Base-by-base conservation (phyloP, 53 echinoderm and acorn worm genomes). In the Holothuria leucospilota region DNA sequence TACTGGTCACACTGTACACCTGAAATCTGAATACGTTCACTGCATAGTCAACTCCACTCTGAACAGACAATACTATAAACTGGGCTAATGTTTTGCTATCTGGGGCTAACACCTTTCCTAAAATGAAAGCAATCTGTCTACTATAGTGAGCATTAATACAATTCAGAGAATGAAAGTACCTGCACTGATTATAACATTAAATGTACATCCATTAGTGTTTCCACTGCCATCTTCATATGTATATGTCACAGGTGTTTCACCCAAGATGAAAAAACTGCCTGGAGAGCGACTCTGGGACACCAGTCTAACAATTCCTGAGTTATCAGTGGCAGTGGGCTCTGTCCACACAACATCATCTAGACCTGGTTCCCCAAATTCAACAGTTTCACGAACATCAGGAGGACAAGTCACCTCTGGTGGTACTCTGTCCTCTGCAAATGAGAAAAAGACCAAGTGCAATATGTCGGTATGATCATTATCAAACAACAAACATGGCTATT, bases 281-380 rank as follows among this genome's bases (percentile, higher is more conserved):
- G 92, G 82, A 39, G 60, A 39, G n/a, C 39, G 75, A 67, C 75
- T 74, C 27, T 70, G 69, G 5, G 67, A 24, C 7, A 82, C 82
- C 27, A 68, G 60, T 2, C 15, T 68, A 21, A 68, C 82, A 23
- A 63, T n/a, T 20, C 89, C 92, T n/a, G 92, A 89, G 72, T 89
- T 83, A 58, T 92, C 92, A 5, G 89, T 40, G 14, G 85, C 89
- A 18, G 78, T 86, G 6, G 86, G 86, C 34, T 79, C 51, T 40
- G 84, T 6, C 83, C 83, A 91, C n/a, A 56, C 56, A 39, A 87
- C 91, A 13, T 8, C 39, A 58, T 51, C 23, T 4, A 56, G 18
- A 20, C 87, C 67, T 40, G 77, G 56, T 25, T 20, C 29, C 14
- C 84, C 84, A n/a, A 87, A 30, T 34, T 41, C 75, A 58, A 91